Conservation (phyloP, 2,113 vertebrate genomes). For the Tachysurus fulvidraco region DNA sequence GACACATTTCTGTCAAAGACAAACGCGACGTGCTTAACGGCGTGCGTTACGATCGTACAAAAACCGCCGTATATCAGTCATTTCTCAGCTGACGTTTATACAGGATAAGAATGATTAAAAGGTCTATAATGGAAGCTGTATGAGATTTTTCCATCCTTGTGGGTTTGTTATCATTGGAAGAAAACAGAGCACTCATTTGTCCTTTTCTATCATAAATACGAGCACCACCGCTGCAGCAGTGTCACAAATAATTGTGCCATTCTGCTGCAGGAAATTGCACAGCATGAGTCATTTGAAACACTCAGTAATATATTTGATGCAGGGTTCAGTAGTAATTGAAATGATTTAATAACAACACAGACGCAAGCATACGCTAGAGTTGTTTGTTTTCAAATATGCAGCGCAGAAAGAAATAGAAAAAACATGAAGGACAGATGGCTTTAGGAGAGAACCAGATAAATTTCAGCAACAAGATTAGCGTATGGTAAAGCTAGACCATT, state of each 20-base stretch:
- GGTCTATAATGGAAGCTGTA: background rate
- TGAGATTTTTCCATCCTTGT: background rate
- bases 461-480: background rate
- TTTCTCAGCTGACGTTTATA: background rate
- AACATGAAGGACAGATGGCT: background rate
- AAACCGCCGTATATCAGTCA: background rate
- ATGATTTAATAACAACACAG: background rate
- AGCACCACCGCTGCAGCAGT: background rate
- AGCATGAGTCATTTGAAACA: constrained; percentile 11
- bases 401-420: background rate
- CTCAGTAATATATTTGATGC: constrained; percentile 8
- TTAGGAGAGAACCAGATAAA: background rate
- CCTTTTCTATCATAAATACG: constrained; percentile 1
- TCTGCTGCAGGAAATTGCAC: constrained; percentile 18
- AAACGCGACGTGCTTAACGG: background rate
- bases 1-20: background rate
- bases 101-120: background rate
- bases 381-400: background rate
- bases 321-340: constrained; percentile 16
- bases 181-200: background rate
- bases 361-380: background rate
- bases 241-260: constrained; percentile 4
- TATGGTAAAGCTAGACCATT: background rate
- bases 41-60: background rate
- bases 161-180: background rate